Base-by-base conservation (phyloP, 2,113 vertebrate genomes). In the Chlamydotis undulata region DNA sequence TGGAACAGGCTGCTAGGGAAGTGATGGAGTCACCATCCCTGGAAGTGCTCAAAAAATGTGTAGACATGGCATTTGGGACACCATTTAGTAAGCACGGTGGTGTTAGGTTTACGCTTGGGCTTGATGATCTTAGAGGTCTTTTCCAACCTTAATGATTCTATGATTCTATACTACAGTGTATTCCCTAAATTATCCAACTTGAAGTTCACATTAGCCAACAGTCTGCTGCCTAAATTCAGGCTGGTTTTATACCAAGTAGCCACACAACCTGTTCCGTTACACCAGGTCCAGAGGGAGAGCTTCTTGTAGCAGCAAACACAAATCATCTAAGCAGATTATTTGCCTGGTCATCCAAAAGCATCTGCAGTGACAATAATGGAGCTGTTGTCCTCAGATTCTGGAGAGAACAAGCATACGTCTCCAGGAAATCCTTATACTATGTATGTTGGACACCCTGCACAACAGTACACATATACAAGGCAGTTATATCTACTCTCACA, bases 401-500 rank as follows among this genome's bases (percentile, higher is more conserved):
- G 19, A 68, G 10, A 56, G 12, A 87, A 24, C 10, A 47, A 55
- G 16, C 2, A 1, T 21, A 9, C n/a, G 1, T 28, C 35, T 67
- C 33, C 45, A 22, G 6, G 26, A 92, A 86, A 53, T 49, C 29
- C 6, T 43, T n/a, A 4, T 3, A 4, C 3, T 14, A 7, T 7
- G 9, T 63, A 4, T 25, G 14, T 25, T 64, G 31, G 33, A 41
- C 60, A 12, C 7, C 53, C 23, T 53, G 61, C 45, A 60, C 24
- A 47, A n/a, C 3, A 60, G 41, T 1, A 0, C 4, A 2, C 1
- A 0, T n/a, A 1, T 17, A 39, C 6, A n/a, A 24, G 19, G 67
- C 24, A 76, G 4, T 25, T n/a, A 12, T 7, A 39, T 5, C 23
- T 37, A 7, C 23, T 73, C 43, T 75, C 4, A 3, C 29, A 61